Base-by-base conservation (phyloP, 2,888 invertebrate species). In the Andrena camellia region DNA sequence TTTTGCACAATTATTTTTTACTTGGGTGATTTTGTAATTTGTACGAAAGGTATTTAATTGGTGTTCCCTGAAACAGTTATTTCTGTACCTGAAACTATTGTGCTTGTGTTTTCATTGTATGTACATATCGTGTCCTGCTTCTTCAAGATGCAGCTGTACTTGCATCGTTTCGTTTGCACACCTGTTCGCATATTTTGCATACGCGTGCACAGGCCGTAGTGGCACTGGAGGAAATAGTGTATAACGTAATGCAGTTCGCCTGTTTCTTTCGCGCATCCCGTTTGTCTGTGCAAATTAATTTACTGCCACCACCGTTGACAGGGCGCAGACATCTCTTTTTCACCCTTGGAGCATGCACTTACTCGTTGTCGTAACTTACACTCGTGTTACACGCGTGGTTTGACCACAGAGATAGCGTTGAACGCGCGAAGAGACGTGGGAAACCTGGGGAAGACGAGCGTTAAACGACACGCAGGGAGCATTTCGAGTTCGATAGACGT, bases 221-320 rank as follows among this genome's bases (percentile, higher is more conserved):
- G 17, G 13, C n/a, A 29, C 26, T n/a, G 17, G 0, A 17, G 50
- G 67, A 63, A 78, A 74, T 68, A 48, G 26, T 64, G 71, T 35
- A 64, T 42, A n/a, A 35, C 64, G 20, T 17, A 59, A 31, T 29
- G 23, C 29, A 50, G 26, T 60, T 70, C 57, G 23, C 50, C 10
- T 50, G 50, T 31, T 80, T 80, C 78, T 78, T 80, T 70, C 69
- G 26, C 6, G 2, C 31, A 17, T 59, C 20, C 3, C 35, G 13
- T 29, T 29, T 50, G 35, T 78, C 77, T 64, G n/a, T 59, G 57
- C 8, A 78, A 70, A 80, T 78, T 78, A 70, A 78, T 80, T 78
- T 60, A 70, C 42, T 5, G 52, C 54, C 6, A 31, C 4, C 42
- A 4, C 2, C 8, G 29, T 29, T 64, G 31, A 59, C 48, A n/a